Base-by-base conservation (phyloP, 1,140 invertebrate species). In the Fopius arisanus region DNA sequence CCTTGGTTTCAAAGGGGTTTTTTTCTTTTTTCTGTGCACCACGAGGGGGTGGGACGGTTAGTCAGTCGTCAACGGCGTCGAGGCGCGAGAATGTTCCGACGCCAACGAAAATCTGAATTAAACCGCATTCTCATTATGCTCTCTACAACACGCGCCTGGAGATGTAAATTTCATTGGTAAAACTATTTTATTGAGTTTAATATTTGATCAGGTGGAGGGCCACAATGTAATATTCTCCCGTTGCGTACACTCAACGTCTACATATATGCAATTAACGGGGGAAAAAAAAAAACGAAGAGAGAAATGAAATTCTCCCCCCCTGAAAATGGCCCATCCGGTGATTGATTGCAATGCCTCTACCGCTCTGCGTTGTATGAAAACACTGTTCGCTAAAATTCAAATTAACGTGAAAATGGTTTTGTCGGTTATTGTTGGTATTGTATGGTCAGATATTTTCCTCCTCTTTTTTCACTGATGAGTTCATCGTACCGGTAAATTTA, bases 361-460 rank as follows among this genome's bases (percentile, higher is more conserved):
- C 21, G 23, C 37, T 33, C 41, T 2, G 14, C 1, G 21, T 33
- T 69, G 21, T 29, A 54, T 69, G 70, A 66, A 72, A 72, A 72
- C 33, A 63, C 70, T 65, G 63, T 65, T 65, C 41, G 37, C 29
- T 37, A 43, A 65, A 72, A 72, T 72, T 63, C 31, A 72, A 72
- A 72, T 72, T 72, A 72, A 72, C 70, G 70, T 41, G 59, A 72
- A 72, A 72, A 71, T 62, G 6, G 29, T 63, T 37, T 37, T 37
- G 9, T 37, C 33, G 33, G 33, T 37, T 37, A 37, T 10, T n/a
- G n/a, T n/a, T 37, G 33, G 7, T 10, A 37, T 37, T 37, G 33
- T 37, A 37, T 37, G n/a, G n/a, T 37, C 9, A 2, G 3, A 37
- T 7, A 37, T 37, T 3, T 37, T 37, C 9, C 33, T 37, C 9